Evolutionary conservation across 37 sponge, comb jelly and placozoan genomes (phyloP), one percentile per base, ranked within the genome.

Genomic region (Oscarella lobularis): DNA sequence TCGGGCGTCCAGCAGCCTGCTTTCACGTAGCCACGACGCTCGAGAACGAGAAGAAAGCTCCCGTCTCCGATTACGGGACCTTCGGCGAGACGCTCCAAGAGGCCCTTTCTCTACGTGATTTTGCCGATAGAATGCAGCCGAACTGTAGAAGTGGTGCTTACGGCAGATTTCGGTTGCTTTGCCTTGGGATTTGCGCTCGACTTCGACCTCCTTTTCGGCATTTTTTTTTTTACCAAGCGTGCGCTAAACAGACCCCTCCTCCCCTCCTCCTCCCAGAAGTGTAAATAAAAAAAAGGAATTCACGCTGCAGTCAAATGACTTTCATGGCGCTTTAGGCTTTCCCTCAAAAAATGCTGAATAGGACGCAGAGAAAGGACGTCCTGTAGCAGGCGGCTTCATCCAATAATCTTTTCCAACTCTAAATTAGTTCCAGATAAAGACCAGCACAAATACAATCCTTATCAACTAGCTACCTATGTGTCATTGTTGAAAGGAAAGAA

Each of bases 1-100:
- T 74, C 75, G 38, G 75, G 75, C 9, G 75, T 74, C 55, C 55
- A 74, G 9, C 6, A 20, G 55, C 75, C 75, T 20, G 75, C 75
- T 66, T 35, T 14, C 40, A 31, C 75, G 65, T 74, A 74, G 54
- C 75, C 75, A 5, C 55, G 41, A 6, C 9, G 40, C 65, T 74
- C 75, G 4, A 74, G 9, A 35, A 29, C 75, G 5, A 5, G 27
- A 29, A 35, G 6, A 5, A 39, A 35, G 29, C 75, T 29, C 30
- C 75, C 75, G 54, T 74, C 75, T 6, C 75, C 66, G 54, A 74
- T 74, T 5, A 74, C 65, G 20, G 29, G 30, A 60, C 75, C 75
- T 35, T 74, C 75, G 9, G 40, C 75, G 4, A 74, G 65, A 6
- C 75, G 20, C 65, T 74, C 75, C 40, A 74, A 29, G 41, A 74